Evolutionary conservation across 2,113 vertebrate species (phyloP), one percentile per base, ranked within the genome.

Genomic region (Oceanites oceanicus): DNA sequence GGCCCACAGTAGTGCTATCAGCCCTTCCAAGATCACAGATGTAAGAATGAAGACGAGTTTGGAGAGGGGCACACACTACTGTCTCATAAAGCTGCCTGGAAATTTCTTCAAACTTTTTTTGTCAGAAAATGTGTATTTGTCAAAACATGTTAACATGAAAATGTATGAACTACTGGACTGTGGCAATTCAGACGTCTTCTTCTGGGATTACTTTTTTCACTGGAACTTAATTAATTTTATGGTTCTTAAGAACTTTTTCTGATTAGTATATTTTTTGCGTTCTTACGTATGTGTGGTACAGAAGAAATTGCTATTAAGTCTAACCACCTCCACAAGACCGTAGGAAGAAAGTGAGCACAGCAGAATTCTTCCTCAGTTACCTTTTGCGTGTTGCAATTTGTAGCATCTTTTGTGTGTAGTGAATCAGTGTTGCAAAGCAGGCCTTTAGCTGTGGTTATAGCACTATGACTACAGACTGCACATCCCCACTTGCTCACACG

Each of bases 381-480:
- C 47, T 29, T 47, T 26, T 14, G 9, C 5, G 1, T 3, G 4
- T 29, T 47, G 16, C 29, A 52, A 21, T 40, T 76, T 71, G 30
- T 11, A 55, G 5, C 1, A 5, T 45, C 18, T 45, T 45, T 32
- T 32, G 50, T 78, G 18, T 7, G 2, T 3, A 22, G 17, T 0
- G 0, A 76, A 40, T 12, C 34, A 68, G 17, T 7, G 29, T 26
- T 65, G 30, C 34, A 83, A 44, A 63, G n/a, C 30, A 34, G 17
- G n/a, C 4, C 38, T 38, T 22, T 3, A 62, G 52, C 17, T 10
- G 0, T 10, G 10, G 5, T 36, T 49, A 34, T 3, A 65, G 15
- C 44, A 61, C 45, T 23, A 4, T 9, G 20, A 55, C 23, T 63
- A 30, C 11, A 25, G 26, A 19, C 14, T 17, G 7, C 8, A 34